phyloP scores from a whole-genome alignment of 2,888 invertebrate species.

The Ochropleura leucogaster region DNA sequence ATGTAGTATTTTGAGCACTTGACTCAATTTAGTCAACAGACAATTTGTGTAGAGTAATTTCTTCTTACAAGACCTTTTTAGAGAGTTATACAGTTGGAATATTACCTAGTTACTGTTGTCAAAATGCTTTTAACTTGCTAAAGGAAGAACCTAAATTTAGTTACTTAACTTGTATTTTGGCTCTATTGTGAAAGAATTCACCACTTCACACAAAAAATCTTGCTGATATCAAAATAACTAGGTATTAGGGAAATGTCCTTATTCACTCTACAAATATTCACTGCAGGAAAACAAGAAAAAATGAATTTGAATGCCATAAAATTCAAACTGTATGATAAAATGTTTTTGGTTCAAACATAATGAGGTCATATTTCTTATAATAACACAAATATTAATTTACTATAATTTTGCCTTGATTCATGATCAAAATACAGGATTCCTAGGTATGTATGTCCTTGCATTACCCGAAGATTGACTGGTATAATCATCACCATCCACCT shows the following conservation, averaged over 20 bases:
- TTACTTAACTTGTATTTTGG: background rate
- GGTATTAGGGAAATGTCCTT: background rate
- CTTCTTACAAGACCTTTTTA: background rate
- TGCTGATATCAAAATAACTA: background rate
- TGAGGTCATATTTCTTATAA: conserved; percentile 18
- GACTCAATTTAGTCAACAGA: background rate
- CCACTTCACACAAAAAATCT: too few species aligned
- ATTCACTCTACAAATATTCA: background rate
- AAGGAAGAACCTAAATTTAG: background rate
- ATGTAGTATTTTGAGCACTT: background rate
- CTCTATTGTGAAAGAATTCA: background rate
- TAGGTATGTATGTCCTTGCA: too few species aligned
- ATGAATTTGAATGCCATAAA: conserved; percentile 9
- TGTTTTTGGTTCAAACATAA: conserved; percentile 1
- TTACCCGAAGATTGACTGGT: too few species aligned
- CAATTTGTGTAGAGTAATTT: too few species aligned
- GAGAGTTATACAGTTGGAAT: background rate
- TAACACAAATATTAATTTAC: conserved; percentile 4
- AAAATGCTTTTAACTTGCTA: background rate
- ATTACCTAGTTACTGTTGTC: conserved; percentile 7
- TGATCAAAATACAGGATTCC: background rate
- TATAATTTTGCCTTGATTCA: conserved; percentile 4
- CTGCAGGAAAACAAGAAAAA: background rate
- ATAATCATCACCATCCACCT: too few species aligned
- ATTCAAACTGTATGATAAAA: background rate